Evolutionary conservation across 2,797 vertebrate genomes (phyloP), one percentile per base, ranked within the genome.

Genomic region (Xenopus petersii): DNA sequence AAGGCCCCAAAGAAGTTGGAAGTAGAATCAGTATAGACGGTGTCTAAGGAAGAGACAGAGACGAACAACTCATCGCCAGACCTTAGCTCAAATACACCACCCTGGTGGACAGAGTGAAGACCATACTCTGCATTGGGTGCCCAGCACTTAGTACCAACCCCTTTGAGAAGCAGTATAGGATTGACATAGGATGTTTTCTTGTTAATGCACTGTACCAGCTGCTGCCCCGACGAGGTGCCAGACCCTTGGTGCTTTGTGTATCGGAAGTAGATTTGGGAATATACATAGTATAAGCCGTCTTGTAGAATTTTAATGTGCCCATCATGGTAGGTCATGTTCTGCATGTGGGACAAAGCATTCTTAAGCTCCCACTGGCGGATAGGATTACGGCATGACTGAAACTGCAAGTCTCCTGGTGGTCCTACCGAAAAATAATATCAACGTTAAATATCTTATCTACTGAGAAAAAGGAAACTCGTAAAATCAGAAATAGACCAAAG

Each of bases 71-170:
- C 93, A 0, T 97, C 95, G 0, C 94, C 94, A 0, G 92, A 92
- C 21, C 88, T 85, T 73, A 97, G 90, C 81, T 96, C 93, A 0
- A 97, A 97, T n/a, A 97, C 90, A 0, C 95, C 95, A 0, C 95
- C 95, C 84, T 95, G 95, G 88, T 96, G 95, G 79, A 96, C 91
- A 0, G 95, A 93, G 54, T 96, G 93, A 7, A 97, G 92, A 58
- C 95, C 94, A 1, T 95, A 96, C 81, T 94, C 89, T 0, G 93
- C 94, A 1, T 94, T 92, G 0, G 92, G 93, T 0, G 94, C 91
- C 95, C 94, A 96, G 86, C 93, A 95, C 84, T 96, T 96, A 67
- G 94, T 96, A 73, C 93, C 93, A 1, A 95, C 94, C 0, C 93
- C 92, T 83, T 95, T 96, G 80, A 96, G 90, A 71, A 96, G 89